Base-by-base conservation (phyloP, 1,140 invertebrate genomes). In the Solenopsis fugax region DNA sequence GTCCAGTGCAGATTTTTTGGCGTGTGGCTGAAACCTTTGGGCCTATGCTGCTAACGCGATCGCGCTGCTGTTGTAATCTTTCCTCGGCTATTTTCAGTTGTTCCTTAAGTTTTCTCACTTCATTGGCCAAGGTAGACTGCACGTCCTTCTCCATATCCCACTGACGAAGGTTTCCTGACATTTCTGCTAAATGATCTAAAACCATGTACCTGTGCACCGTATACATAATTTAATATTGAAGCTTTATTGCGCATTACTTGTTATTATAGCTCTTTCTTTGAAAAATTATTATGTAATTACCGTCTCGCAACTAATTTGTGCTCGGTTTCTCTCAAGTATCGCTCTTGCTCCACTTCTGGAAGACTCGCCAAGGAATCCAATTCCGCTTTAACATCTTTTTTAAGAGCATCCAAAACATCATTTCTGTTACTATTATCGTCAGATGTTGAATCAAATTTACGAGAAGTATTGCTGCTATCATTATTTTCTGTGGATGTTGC, bases 141-240 rank as follows among this genome's bases (percentile, higher is more conserved):
- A 93, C 24, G 65, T 94, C 91, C 45, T 93, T 90, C 60, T 95
- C 94, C 60, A 91, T 88, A 54, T 95, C 92, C 94, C 93, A 95
- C 12, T 93, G 91, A 52, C 92, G 92, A 52, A 95, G 90, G 24
- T 88, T 91, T 13, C 89, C 89, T n/a, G 93, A 93, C 87, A 95
- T 93, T 67, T 93, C 92, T 1, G 93, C 89, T 9, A 95, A 91
- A 62, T 95, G 93, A 62, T 93, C 91, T 62, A 95, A 54, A 6
- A 95, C 92, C 13, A 84, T 90, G 60, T 93, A 93, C 88, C 95
- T 95, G 50, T 95, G 50, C 48, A 89, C 58, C 37, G 45, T 29
- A 71, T 10, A 69, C 0, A 69, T 78, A 87, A 37, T 56, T 16
- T 24, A 87, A 67, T 29, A 67, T 73, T 58, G 18, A 24, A 56